Conservation (phyloP, 2,113 vertebrate genomes). For the Euleptes europaea region DNA sequence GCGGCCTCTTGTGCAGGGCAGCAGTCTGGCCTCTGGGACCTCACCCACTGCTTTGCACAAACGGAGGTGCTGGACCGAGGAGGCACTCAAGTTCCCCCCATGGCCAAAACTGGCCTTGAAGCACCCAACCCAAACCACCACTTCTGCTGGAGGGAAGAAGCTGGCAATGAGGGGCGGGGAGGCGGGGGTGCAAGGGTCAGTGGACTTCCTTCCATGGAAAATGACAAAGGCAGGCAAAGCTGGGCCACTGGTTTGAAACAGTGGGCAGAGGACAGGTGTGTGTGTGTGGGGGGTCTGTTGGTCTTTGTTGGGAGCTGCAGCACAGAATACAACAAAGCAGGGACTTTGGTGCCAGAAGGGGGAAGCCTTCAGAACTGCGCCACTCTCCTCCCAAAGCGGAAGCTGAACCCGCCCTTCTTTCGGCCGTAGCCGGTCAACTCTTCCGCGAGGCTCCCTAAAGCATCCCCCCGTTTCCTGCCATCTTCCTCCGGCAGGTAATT, state of each 20-base stretch:
- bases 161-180: background rate
- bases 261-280: too few species aligned
- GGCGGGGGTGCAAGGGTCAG: accelerated
- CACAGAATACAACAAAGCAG: background rate
- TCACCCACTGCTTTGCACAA: too few species aligned
- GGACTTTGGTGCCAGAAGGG: accelerated
- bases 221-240: too few species aligned
- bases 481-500: background rate
- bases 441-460: conserved; percentile 59
- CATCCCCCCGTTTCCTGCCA: conserved; percentile 17
- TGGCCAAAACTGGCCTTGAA: background rate
- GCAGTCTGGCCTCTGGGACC: too few species aligned
- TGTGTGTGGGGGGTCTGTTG: background rate
- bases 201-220: background rate
- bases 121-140: accelerated
- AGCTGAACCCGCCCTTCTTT: conserved; percentile 74
- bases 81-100: too few species aligned
- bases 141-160: background rate
- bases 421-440: conserved; percentile 68
- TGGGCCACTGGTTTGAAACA: too few species aligned
- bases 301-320: background rate
- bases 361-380: accelerated
- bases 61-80: too few species aligned
- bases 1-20: too few species aligned
- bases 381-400: conserved; percentile 73